A percentile compares a stretch with the other conserved stretches of the same genome.
phyloP scores from a whole-genome alignment of 2,797 vertebrate genomes.

The Peromyscus nudipes region DNA sequence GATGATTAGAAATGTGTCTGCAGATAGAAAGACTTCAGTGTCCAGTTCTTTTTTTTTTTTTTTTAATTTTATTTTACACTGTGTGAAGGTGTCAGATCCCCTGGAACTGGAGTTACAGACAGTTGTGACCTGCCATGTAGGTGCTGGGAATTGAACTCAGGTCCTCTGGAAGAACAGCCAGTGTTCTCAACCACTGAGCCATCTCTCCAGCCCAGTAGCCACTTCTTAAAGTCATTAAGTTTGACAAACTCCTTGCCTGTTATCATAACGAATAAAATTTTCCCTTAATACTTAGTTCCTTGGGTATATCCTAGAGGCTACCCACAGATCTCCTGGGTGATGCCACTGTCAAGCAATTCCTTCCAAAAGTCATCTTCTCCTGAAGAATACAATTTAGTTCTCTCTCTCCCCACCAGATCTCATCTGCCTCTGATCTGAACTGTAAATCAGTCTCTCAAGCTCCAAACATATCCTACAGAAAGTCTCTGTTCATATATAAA shows the following conservation, averaged over 20 bases:
- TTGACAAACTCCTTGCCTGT: slow-evolving; percentile 35
- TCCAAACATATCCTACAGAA: background rate
- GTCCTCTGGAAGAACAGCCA: too few relatives aligned
- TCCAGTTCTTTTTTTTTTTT: background rate
- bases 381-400: background rate
- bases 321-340: slow-evolving; percentile 12
- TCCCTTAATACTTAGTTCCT: slow-evolving; percentile 15
- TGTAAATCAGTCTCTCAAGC: background rate
- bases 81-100: too few relatives aligned
- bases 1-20: slow-evolving; percentile 44
- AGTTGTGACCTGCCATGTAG: too few relatives aligned
- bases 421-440: slow-evolving; percentile 17
- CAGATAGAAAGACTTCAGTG: background rate
- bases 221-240: slow-evolving; percentile 52
- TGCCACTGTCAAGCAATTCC: background rate
- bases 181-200: too few relatives aligned
- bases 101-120: too few relatives aligned
- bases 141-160: too few relatives aligned
- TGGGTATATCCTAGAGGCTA: background rate
- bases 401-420: background rate
- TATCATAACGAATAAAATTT: slow-evolving; percentile 57
- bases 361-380: slow-evolving; percentile 16
- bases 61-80: too few relatives aligned
- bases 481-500: slow-evolving; percentile 16
- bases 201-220: background rate